Conservation (phyloP, 2,888 invertebrate species). For the Athrips mouffetella region DNA sequence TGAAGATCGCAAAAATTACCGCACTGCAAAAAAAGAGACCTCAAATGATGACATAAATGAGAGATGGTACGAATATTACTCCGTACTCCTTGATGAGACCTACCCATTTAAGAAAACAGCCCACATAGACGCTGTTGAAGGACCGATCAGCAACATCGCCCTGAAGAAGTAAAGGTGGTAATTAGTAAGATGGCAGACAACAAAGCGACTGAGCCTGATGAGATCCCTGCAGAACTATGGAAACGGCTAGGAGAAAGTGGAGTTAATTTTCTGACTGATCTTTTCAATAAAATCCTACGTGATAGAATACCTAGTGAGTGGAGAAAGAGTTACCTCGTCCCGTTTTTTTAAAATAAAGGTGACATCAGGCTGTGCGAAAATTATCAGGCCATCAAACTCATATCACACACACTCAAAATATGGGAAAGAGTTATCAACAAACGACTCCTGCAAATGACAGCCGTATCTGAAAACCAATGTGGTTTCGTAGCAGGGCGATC, state of each 20-base stretch:
- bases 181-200: too few relatives aligned
- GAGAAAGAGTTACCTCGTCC: constrained; percentile 16
- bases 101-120: too few relatives aligned
- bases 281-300: neutral
- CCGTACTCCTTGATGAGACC: too few relatives aligned
- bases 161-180: too few relatives aligned
- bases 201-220: constrained; percentile 14
- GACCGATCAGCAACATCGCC: too few relatives aligned
- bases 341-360: constrained; percentile 21
- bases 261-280: neutral
- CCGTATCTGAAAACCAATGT: neutral
- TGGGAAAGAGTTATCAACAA: constrained; percentile 10
- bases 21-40: too few relatives aligned
- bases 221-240: constrained; percentile 17
- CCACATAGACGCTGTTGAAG: too few relatives aligned
- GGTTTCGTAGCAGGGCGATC: constrained; percentile 15
- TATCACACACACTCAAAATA: constrained; percentile 21
- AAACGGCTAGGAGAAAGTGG: constrained; percentile 8
- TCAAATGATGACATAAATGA: too few relatives aligned
- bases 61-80: too few relatives aligned
- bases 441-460: neutral
- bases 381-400: constrained; percentile 21
- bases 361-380: constrained; percentile 18
- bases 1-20: too few relatives aligned
- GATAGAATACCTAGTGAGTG: neutral